Evolutionary conservation across 1,140 invertebrate species (phyloP).

Genomic region (Drosophila quadrilineata): DNA sequence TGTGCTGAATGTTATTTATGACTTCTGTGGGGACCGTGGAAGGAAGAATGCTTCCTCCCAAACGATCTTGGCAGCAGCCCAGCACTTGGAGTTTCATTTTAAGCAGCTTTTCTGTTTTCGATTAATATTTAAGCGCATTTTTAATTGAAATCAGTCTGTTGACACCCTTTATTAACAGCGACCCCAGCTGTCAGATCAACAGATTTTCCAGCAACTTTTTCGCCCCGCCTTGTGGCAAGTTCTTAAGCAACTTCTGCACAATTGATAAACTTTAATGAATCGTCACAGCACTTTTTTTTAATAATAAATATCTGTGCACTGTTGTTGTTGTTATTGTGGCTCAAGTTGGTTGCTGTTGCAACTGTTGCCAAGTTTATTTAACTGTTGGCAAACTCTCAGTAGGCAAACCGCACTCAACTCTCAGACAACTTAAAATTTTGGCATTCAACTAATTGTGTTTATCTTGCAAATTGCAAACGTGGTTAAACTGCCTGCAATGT

Average conservation of each 20-base stretch:
- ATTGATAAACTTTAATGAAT: too few species aligned
- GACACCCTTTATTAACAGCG: constrained; percentile 13
- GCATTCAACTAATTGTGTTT: constrained; percentile 56
- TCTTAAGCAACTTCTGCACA: too few species aligned
- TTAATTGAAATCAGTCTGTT: constrained; percentile 12
- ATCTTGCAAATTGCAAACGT: neutral
- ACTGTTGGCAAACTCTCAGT: neutral
- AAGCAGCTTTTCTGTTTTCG: neutral
- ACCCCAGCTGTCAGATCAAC: constrained; percentile 16
- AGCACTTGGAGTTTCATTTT: neutral
- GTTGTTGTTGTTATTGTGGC: neutral
- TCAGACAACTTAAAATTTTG: neutral
- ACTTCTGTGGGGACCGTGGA: constrained; percentile 1
- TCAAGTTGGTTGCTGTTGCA: too few species aligned
- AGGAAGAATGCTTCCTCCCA: too few species aligned
- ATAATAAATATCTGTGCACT: too few species aligned
- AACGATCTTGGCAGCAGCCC: too few species aligned
- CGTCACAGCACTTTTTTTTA: too few species aligned
- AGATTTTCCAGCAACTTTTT: constrained; percentile 49
- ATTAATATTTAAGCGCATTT: neutral
- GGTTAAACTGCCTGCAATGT: neutral
- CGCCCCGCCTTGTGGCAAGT: too few species aligned
- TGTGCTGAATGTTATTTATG: constrained; percentile 47
- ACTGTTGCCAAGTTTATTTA: neutral
- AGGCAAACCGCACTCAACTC: neutral